A percentile compares a stretch with the other conserved stretches of the same genome.
phyloP scores from a whole-genome alignment of 53 echinoderm and acorn worm genomes.

The Henricia sp. region DNA sequence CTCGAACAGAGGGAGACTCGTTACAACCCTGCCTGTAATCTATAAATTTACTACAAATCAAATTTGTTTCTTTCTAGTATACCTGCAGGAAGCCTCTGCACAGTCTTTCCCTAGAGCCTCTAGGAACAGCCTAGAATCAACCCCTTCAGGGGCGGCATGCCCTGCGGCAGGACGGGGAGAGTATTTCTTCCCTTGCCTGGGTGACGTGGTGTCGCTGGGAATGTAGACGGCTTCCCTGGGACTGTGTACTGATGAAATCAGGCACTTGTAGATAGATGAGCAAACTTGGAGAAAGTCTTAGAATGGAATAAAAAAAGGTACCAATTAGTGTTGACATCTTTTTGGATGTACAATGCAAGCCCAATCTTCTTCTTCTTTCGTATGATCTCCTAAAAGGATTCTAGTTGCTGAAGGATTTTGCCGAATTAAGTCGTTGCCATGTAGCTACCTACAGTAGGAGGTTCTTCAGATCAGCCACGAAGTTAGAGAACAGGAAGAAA shows the following conservation, averaged over 20 bases:
- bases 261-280: conserved; percentile 76
- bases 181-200: conserved; percentile 79
- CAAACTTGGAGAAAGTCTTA: conserved; percentile 86
- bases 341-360: no score
- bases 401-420: no score
- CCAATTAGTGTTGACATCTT: not conserved
- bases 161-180: conserved; percentile 45
- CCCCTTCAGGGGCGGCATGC: conserved; percentile 70
- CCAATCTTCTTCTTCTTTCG: no score
- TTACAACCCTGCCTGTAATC: no score
- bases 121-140: conserved; percentile 82
- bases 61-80: not conserved
- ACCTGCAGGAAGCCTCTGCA: conserved; percentile 18
- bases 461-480: no score
- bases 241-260: conserved; percentile 77
- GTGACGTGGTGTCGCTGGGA: conserved; percentile 85
- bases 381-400: no score
- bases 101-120: conserved; percentile 83
- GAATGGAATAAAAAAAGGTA: not conserved
- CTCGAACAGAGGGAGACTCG: no score
- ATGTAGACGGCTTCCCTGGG: conserved; percentile 94
- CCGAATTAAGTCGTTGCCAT: no score
- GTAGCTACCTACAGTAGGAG: no score
- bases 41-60: no score
- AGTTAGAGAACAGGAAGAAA: no score